Evolutionary conservation across 2,888 invertebrate species (phyloP).

Genomic region (Ligdia adustata): DNA sequence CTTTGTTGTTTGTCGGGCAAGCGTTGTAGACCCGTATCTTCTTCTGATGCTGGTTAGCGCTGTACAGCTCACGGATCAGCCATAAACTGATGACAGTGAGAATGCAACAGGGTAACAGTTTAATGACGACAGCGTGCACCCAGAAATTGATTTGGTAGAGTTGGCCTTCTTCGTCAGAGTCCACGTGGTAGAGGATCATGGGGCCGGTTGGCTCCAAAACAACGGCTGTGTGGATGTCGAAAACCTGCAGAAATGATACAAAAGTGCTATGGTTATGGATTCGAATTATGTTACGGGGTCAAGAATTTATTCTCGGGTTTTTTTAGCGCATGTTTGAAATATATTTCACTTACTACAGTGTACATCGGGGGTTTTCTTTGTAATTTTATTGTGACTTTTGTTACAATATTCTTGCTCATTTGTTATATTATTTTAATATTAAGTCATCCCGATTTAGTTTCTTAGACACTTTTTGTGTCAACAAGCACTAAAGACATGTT

Average conservation of each 20-base stretch:
- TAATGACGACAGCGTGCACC: conserved; percentile 92
- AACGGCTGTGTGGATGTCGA: conserved; percentile 76
- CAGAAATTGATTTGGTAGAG: conserved; percentile 90
- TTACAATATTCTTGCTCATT: too few species aligned
- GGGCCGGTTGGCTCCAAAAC: conserved; percentile 78
- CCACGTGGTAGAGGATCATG: conserved; percentile 75
- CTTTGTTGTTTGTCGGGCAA: conserved; percentile 69
- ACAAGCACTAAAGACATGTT: too few species aligned
- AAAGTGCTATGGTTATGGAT: too few species aligned
- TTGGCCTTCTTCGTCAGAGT: conserved; percentile 83
- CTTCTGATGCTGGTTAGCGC: conserved; percentile 87
- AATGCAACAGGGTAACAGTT: conserved; percentile 91
- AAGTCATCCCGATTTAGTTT: too few species aligned
- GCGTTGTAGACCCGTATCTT: conserved; percentile 79
- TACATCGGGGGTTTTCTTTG: too few species aligned
- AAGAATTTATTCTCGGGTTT: too few species aligned
- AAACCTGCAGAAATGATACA: conserved; percentile 60
- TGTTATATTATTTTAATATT: too few species aligned
- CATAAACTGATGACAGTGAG: conserved; percentile 89
- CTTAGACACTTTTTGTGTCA: too few species aligned
- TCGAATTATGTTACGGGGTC: too few species aligned
- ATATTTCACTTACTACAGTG: too few species aligned
- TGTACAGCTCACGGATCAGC: conserved; percentile 88
- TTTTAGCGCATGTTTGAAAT: too few species aligned
- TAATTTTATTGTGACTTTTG: too few species aligned